These are phyloP conservation scores for Phasianus colchicus DNA, from an alignment of 2,113 vertebrate species.

Conservation along the genomic window DNA sequence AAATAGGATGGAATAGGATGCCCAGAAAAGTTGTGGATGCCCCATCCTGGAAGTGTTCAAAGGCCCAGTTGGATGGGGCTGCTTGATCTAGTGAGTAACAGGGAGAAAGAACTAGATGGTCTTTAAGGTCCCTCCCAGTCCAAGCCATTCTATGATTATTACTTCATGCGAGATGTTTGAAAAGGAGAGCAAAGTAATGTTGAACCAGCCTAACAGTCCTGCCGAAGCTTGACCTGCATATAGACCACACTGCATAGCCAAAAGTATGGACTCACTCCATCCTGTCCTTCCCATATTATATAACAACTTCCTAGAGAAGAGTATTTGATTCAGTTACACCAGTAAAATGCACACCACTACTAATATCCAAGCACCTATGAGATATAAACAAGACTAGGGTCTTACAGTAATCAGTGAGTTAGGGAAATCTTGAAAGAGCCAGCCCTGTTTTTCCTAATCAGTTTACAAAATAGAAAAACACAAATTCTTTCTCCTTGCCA, in stretches of 20 bases:
- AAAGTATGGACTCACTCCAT: not conserved
- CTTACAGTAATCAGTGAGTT: not conserved
- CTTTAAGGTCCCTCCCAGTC: not conserved
- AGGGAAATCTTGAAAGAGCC: not conserved
- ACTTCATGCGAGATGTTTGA: not conserved
- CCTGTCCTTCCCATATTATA: not conserved
- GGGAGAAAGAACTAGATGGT: not conserved
- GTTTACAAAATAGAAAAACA: not conserved
- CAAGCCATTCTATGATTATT: not conserved
- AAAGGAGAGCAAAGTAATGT: not conserved
- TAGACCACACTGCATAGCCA: not conserved
- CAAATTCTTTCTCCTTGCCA: not conserved
- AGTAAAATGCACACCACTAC: not conserved
- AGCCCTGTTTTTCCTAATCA: not conserved
- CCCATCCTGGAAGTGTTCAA: not conserved
- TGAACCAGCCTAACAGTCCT: not conserved
- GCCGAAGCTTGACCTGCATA: not conserved
- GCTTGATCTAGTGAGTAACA: not conserved
- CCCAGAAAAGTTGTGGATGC: no score
- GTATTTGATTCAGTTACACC: not conserved
- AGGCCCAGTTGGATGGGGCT: not conserved
- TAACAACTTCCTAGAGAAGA: not conserved
- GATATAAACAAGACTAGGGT: not conserved
- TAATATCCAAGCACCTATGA: not conserved
- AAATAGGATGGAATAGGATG: no score